A percentile compares a stretch with the other conserved stretches of the same genome.
Conservation (phyloP, 2,797 vertebrate species). For the Thripadectes ignobilis region DNA sequence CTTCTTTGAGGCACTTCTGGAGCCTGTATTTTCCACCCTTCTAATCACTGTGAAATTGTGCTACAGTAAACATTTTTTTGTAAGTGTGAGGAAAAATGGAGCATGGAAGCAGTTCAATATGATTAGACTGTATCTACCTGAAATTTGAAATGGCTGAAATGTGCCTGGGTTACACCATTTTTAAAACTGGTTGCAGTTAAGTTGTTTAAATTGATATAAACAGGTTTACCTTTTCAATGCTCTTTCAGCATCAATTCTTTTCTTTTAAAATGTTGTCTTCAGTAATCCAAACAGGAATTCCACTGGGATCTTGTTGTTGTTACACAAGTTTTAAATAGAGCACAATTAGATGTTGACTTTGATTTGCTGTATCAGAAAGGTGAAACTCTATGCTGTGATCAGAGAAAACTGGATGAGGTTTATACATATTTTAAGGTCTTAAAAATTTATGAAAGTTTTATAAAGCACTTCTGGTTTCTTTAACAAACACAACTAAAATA, state of each 20-base stretch:
- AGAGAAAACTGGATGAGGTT: conserved; percentile 87
- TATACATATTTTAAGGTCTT: conserved; percentile 81
- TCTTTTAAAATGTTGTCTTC: neutral
- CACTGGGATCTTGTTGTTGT: neutral
- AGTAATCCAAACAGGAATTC: neutral
- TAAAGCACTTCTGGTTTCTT: conserved; percentile 35
- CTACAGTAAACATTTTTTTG: neutral
- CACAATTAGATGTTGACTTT: conserved; percentile 88
- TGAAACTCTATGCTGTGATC: conserved; percentile 82
- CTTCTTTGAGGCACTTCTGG: neutral
- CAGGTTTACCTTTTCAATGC: neutral
- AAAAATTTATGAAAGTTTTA: neutral
- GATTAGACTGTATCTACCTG: neutral
- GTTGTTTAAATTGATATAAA: neutral
- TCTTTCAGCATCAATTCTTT: neutral
- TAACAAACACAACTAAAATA: conserved; percentile 25
- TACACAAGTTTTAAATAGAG: conserved; percentile 85
- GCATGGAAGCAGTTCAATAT: neutral
- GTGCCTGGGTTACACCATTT: neutral
- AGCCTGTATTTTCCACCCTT: neutral
- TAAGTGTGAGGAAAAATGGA: neutral
- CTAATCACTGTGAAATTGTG: neutral
- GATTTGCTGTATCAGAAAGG: conserved; percentile 82
- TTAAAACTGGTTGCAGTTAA: neutral
- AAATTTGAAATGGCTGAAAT: neutral